phyloP scores from a whole-genome alignment of 2,888 invertebrate genomes.

The Elaeidobius kamerunicus region DNA sequence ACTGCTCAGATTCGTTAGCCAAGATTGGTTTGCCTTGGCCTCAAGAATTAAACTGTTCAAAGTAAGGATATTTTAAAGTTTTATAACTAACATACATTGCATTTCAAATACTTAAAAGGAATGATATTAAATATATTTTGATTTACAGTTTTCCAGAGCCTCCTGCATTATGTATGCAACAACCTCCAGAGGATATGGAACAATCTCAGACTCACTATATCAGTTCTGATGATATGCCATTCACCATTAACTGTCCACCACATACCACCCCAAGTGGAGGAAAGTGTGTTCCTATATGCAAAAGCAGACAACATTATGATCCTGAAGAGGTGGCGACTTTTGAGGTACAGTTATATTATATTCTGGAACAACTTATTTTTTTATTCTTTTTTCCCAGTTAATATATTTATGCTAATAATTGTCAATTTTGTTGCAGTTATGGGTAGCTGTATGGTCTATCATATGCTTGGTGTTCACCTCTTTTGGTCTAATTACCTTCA shows the following conservation, averaged over 20 bases:
- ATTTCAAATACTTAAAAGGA: no score
- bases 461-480: constrained; percentile 77
- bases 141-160: constrained; percentile 66
- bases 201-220: constrained; percentile 20
- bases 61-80: constrained; percentile 33
- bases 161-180: constrained; percentile 75
- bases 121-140: constrained; percentile 8
- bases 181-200: constrained; percentile 27
- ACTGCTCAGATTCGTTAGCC: constrained; percentile 68
- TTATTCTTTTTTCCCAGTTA: background rate
- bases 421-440: constrained; percentile 48
- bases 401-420: background rate
- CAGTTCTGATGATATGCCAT: constrained; percentile 25
- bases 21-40: constrained; percentile 66
- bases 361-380: no score
- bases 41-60: constrained; percentile 69
- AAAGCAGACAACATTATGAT: constrained; percentile 34
- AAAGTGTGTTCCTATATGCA: constrained; percentile 39
- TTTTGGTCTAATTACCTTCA: constrained; percentile 81
- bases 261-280: constrained; percentile 34
- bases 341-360: constrained; percentile 34
- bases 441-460: constrained; percentile 76
- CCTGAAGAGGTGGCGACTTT: constrained; percentile 42
- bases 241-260: constrained; percentile 38
- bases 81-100: constrained; percentile 2